Evolutionary conservation across 2,888 invertebrate species (phyloP).

Genomic region (Campaea margaritaria): DNA sequence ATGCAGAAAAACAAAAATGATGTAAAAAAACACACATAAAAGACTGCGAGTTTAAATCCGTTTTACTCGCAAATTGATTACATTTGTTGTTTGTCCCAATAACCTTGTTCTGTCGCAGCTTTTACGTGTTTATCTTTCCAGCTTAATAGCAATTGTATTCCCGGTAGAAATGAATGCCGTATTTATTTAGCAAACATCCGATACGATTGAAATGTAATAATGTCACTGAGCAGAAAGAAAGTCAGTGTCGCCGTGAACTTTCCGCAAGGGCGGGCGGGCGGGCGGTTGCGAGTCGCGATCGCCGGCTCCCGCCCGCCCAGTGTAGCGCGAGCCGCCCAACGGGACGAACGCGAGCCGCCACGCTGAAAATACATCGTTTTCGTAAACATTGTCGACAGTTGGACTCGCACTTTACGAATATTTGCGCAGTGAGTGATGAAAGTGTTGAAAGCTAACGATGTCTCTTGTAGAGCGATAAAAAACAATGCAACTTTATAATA

Average conservation of each 20-base stretch:
- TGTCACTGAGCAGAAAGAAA: constrained; percentile 67
- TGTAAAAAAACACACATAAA: too few relatives aligned
- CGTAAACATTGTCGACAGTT: constrained; percentile 59
- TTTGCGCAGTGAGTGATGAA: constrained; percentile 50
- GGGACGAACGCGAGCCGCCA: constrained; percentile 60
- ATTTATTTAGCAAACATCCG: constrained; percentile 60
- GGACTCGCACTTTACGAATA: constrained; percentile 42
- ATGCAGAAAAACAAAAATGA: neutral
- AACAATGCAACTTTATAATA: neutral
- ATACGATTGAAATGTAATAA: constrained; percentile 66
- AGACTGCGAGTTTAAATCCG: too few relatives aligned
- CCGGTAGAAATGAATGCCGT: constrained; percentile 54
- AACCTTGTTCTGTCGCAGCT: constrained; percentile 4
- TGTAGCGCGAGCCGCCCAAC: constrained; percentile 72
- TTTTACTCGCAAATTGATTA: constrained; percentile 16
- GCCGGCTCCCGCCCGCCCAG: constrained; percentile 71
- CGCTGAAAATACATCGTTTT: constrained; percentile 41
- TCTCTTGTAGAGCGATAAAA: constrained; percentile 19
- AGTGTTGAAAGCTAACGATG: constrained; percentile 28
- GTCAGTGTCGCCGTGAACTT: constrained; percentile 78
- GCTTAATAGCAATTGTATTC: constrained; percentile 45
- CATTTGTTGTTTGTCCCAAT: constrained; percentile 13
- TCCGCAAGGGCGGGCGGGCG: constrained; percentile 70
- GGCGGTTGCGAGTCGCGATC: constrained; percentile 42
- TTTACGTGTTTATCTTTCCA: constrained; percentile 12